Conservation (phyloP, 1,140 invertebrate genomes). For the Leptinotarsa texana region DNA sequence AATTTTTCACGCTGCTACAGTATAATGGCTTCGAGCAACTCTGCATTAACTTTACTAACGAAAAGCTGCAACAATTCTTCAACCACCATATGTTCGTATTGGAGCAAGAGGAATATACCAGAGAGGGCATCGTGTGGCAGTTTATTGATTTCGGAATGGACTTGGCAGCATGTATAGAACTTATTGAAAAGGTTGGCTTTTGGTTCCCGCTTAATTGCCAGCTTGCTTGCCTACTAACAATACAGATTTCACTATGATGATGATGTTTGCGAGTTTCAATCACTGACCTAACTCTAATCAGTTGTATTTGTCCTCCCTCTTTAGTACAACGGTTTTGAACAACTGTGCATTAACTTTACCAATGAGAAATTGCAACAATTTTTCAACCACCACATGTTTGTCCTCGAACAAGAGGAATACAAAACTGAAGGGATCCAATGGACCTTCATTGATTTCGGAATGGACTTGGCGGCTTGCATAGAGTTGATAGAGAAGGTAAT, state of each 20-base stretch:
- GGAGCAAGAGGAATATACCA: slow-evolving; percentile 96
- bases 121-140: slow-evolving; percentile 90
- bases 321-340: slow-evolving; percentile 97
- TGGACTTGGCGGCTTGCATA: slow-evolving; percentile 96
- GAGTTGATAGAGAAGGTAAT: slow-evolving; percentile 96
- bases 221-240: slow-evolving; percentile 13
- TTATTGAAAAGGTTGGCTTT: slow-evolving; percentile 88
- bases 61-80: slow-evolving; percentile 97
- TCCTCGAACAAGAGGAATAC: slow-evolving; percentile 97
- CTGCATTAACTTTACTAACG: slow-evolving; percentile 98
- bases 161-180: slow-evolving; percentile 92
- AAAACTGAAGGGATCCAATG: slow-evolving; percentile 93
- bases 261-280: slow-evolving; percentile 4
- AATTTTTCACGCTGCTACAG: slow-evolving; percentile 59
- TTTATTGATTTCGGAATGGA: slow-evolving; percentile 99
- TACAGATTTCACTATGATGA: background rate
- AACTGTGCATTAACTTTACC: slow-evolving; percentile 98
- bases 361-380: slow-evolving; percentile 97
- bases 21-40: slow-evolving; percentile 98
- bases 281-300: slow-evolving; percentile 12
- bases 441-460: slow-evolving; percentile 97
- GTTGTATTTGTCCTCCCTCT: slow-evolving; percentile 47
- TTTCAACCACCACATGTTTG: slow-evolving; percentile 99
- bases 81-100: slow-evolving; percentile 98
- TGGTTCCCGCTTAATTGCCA: background rate